Conservation (phyloP, 1,140 invertebrate genomes). For the Mamestra configurata region DNA sequence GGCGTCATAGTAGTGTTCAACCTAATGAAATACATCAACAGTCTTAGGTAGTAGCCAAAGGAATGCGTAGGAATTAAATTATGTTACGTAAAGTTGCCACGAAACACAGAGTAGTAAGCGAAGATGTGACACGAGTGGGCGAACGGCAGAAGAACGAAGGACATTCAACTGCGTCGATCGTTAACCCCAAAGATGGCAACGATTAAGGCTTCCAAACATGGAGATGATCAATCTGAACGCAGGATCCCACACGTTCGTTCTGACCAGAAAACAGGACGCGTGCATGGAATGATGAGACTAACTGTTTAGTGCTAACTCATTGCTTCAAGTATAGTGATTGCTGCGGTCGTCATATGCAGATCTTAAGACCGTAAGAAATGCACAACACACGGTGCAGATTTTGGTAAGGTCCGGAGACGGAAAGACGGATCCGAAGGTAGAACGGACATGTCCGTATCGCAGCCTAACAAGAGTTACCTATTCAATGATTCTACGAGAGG, state of each 20-base stretch:
- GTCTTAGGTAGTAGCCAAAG: constrained; percentile 81
- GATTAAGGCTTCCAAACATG: neutral
- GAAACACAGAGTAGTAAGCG: constrained; percentile 20
- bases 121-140: neutral
- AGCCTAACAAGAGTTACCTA: too few relatives aligned
- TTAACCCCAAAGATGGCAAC: neutral
- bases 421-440: too few relatives aligned
- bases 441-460: too few relatives aligned
- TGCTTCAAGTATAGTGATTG: neutral
- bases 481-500: too few relatives aligned
- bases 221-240: neutral
- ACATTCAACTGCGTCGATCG: neutral
- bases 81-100: constrained; percentile 25
- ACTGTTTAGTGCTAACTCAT: neutral
- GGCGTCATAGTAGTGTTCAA: constrained; percentile 89
- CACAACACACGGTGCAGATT: too few relatives aligned
- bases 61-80: constrained; percentile 13
- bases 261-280: too few relatives aligned
- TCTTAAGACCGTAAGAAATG: too few relatives aligned
- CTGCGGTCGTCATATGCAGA: too few relatives aligned
- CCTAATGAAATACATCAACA: constrained; percentile 88
- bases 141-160: neutral
- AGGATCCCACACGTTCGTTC: too few relatives aligned
- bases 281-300: neutral
- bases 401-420: too few relatives aligned